These are phyloP conservation scores for Steinernema khuongi DNA, from an alignment of 1,140 invertebrate genomes.

Conservation along the genomic window DNA sequence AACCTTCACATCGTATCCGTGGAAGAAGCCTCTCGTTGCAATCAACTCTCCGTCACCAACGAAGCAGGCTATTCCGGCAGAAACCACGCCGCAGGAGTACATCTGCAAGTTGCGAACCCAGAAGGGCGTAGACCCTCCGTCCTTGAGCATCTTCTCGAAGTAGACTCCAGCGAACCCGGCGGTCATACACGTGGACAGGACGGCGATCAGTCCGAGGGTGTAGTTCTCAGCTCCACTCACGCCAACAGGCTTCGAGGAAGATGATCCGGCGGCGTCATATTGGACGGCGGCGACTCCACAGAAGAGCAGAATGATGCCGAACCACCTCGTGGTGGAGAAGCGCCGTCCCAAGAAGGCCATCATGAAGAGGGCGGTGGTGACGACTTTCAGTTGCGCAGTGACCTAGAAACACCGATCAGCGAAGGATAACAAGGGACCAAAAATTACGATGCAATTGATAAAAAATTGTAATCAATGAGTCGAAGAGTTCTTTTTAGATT, in stretches of 20 bases:
- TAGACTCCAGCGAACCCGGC: constrained; percentile 58
- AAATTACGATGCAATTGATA: background rate
- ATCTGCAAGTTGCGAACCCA: constrained; percentile 58
- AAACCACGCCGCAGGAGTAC: constrained; percentile 47
- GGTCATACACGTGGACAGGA: constrained; percentile 54
- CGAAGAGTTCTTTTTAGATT: background rate
- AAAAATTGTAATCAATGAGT: too few relatives aligned
- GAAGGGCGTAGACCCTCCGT: constrained; percentile 52
- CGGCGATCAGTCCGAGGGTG: constrained; percentile 49
- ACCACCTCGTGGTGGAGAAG: constrained; percentile 50
- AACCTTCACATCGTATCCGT: constrained; percentile 47
- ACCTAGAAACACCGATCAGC: constrained; percentile 39
- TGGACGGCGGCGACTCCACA: constrained; percentile 55
- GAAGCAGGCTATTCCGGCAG: constrained; percentile 29
- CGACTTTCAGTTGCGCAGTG: constrained; percentile 54
- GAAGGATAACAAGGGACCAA: background rate
- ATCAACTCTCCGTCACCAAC: constrained; percentile 26
- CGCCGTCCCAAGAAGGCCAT: constrained; percentile 52
- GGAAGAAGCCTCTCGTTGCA: constrained; percentile 48
- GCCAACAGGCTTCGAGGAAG: background rate
- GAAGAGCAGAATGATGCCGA: constrained; percentile 54
- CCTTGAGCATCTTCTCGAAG: constrained; percentile 59
- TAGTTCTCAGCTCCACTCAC: constrained; percentile 41
- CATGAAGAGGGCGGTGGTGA: constrained; percentile 58
- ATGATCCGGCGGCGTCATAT: constrained; percentile 24